These are phyloP conservation scores for Phaenicophaeus curvirostris DNA, from an alignment of 2,797 vertebrate species.

Conservation along the genomic window DNA sequence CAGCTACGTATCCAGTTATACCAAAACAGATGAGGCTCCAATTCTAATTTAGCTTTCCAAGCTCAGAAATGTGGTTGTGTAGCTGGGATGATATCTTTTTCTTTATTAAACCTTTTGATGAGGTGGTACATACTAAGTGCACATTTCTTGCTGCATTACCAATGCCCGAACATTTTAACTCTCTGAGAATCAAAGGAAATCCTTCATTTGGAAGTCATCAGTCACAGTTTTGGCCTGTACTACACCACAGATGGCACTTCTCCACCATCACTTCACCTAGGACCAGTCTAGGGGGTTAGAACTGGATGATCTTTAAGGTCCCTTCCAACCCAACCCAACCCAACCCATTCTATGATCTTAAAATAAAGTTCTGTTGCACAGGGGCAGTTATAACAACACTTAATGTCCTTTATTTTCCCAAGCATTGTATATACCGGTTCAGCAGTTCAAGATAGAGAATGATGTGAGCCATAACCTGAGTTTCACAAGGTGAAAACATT, in stretches of 20 bases:
- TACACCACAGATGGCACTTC: not conserved
- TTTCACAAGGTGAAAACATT: not conserved
- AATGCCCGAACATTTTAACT: not conserved
- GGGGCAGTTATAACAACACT: not conserved
- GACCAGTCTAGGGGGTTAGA: not conserved
- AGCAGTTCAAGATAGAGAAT: not conserved
- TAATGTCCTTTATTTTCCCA: not conserved
- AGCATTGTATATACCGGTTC: no score
- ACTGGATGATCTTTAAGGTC: no score
- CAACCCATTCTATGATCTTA: no score
- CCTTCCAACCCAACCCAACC: no score
- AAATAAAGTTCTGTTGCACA: not conserved
- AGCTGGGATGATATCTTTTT: not conserved
- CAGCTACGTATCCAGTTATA: not conserved
- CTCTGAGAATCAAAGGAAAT: not conserved
- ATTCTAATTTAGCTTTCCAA: not conserved
- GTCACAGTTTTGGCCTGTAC: not conserved
- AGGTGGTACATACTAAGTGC: not conserved
- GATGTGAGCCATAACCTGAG: accelerated
- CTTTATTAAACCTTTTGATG: not conserved
- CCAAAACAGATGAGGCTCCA: not conserved
- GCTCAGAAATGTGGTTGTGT: not conserved
- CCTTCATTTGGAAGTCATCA: not conserved
- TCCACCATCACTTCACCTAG: not conserved
- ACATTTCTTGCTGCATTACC: not conserved